Percentiles rank a stretch among this genome's conserved stretches.
Evolutionary conservation across 2,113 vertebrate species (phyloP).

Genomic region (Podarcis raffonei): DNA sequence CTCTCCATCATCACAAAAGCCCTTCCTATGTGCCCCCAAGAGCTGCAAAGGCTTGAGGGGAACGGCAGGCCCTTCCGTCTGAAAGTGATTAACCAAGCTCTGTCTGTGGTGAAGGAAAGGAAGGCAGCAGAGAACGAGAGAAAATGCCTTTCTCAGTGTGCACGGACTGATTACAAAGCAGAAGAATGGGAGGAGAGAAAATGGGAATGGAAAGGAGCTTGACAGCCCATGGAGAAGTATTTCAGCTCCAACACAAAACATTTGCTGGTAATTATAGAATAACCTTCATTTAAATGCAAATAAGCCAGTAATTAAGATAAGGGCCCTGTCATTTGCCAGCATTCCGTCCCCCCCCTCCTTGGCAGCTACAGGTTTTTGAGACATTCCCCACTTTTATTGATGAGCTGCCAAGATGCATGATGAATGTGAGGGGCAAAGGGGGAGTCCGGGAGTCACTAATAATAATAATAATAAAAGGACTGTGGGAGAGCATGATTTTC

Average conservation of each 20-base stretch:
- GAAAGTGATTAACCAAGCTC: constrained; percentile 12
- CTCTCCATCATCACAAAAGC: background rate
- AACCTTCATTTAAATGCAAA: constrained; percentile 88
- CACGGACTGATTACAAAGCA: constrained; percentile 73
- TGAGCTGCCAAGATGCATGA: constrained; percentile 59
- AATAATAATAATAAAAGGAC: constrained; percentile 23
- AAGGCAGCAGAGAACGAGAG: background rate
- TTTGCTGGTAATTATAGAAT: constrained; percentile 83
- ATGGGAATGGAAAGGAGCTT: constrained; percentile 77
- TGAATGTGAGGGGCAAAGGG: constrained; percentile 31
- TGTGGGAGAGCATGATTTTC: no score
- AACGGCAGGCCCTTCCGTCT: background rate
- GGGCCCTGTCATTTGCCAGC: constrained; percentile 79
- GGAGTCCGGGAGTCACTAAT: constrained; percentile 44
- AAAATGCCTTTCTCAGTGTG: constrained; percentile 46
- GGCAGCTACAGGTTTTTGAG: constrained; percentile 70
- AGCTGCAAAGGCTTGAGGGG: background rate
- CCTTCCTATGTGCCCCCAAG: accelerated
- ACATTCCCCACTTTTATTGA: constrained; percentile 64
- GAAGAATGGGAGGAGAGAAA: constrained; percentile 75
- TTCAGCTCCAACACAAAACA: constrained; percentile 82
- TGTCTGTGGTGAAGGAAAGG: constrained; percentile 36
- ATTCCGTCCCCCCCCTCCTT: constrained; percentile 55
- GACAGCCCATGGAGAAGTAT: constrained; percentile 82
- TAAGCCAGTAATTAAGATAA: constrained; percentile 87